These are phyloP conservation scores for Ammodytes dubius DNA, from an alignment of 2,113 vertebrate genomes.

Conservation along the genomic window DNA sequence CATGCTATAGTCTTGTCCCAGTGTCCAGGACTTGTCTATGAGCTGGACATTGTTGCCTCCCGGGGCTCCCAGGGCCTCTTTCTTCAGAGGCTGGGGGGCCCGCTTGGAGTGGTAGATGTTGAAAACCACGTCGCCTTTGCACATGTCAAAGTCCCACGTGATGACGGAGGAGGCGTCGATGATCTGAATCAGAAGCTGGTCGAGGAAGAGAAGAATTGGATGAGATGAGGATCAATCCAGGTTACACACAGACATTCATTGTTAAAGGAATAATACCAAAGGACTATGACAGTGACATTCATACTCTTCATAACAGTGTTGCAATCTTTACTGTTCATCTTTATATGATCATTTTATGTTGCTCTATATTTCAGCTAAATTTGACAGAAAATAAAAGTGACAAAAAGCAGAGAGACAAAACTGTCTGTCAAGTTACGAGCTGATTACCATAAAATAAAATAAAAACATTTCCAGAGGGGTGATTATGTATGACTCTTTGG, in stretches of 20 bases:
- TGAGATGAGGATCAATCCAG: not conserved
- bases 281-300: not conserved
- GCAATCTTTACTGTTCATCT: not conserved
- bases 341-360: not conserved
- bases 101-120: slow-evolving; percentile 97
- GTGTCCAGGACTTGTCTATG: slow-evolving; percentile 93
- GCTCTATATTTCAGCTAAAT: not conserved
- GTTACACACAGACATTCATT: not conserved
- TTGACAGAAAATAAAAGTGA: not conserved
- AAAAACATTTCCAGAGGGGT: slow-evolving; percentile 15
- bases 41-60: slow-evolving; percentile 95
- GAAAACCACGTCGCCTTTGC: slow-evolving; percentile 96
- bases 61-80: slow-evolving; percentile 90
- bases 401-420: not conserved
- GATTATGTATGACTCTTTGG: slow-evolving; percentile 7
- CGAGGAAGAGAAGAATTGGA: not conserved
- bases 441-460: slow-evolving; percentile 20
- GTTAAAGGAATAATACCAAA: not conserved
- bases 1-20: slow-evolving; percentile 96
- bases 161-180: slow-evolving; percentile 96
- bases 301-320: not conserved
- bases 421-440: not conserved
- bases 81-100: slow-evolving; percentile 91
- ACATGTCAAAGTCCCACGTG: slow-evolving; percentile 98
- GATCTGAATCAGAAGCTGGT: slow-evolving; percentile 93